Evolutionary conservation across 2,797 vertebrate genomes (phyloP).

Genomic region (Eulemur mongoz): DNA sequence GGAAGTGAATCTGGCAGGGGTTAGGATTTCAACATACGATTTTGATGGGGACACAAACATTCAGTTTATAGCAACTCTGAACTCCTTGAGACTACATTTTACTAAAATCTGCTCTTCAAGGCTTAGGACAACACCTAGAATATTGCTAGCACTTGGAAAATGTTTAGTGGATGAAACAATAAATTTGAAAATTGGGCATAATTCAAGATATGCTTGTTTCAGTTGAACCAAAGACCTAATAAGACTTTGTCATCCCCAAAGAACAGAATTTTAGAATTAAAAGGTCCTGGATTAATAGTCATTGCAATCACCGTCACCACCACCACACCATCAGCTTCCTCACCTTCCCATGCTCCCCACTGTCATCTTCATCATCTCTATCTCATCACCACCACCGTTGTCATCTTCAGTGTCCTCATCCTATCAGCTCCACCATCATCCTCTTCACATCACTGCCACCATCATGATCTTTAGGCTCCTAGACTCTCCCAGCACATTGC

Average conservation of each 20-base stretch:
- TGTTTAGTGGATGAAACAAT: background rate
- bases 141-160: background rate
- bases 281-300: background rate
- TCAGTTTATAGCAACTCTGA: background rate
- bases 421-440: rapidly evolving
- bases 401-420: background rate
- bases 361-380: background rate
- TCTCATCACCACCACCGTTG: rapidly evolving
- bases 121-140: background rate
- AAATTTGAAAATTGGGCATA: background rate
- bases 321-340: background rate
- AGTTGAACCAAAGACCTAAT: background rate
- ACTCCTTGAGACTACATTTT: background rate
- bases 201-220: background rate
- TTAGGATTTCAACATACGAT: too few relatives aligned
- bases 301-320: rapidly evolving
- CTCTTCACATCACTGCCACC: background rate
- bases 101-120: background rate
- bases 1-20: background rate
- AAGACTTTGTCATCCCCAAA: background rate
- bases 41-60: too few relatives aligned
- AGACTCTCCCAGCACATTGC: background rate
- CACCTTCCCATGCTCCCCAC: rapidly evolving
- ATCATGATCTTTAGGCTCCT: background rate
- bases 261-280: background rate